Evolutionary conservation across 2,113 vertebrate species (phyloP), one percentile per base, ranked within the genome.

Genomic region (Chaetorhynchus papuensis): DNA sequence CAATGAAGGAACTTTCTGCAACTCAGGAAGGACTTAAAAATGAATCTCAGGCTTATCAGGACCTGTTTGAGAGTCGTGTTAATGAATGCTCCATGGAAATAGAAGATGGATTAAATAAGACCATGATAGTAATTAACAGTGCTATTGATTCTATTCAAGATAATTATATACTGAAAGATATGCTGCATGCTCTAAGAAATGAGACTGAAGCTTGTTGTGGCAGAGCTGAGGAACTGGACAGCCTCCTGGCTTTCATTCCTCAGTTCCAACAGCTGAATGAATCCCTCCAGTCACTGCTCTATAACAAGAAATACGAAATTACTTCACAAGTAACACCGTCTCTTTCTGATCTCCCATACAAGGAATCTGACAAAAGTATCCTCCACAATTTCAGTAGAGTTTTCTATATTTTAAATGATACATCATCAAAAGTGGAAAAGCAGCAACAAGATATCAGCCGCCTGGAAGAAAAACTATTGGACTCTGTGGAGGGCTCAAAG

Each of bases 61-160:
- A 97, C 7, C 37, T 89, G 39, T 97, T 98, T 64, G 96, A 97
- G 68, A 97, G 50, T 47, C 97, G 30, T n/a, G 49, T 98, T 35
- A 92, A 69, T 71, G 97, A 98, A 54, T 98, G 96, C 45, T 96
- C 95, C 44, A 64, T 96, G 71, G 97, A 98, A 96, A 96, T 97
- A 91, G 98, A 98, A 89, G 98, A 98, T 13, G 98, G 98, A 33
- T 90, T 98, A 76, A 98, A 98, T 80, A 98, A 98, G 85, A 98
- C 98, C 41, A 97, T 98, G 97, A 94, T 66, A 27, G 79, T 98
- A 74, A 72, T 98, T 66, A 98, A 98, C 70, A 97, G 78, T 19
- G 98, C 97, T 81, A 83, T 98, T 6, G 98, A 98, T 96, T 98
- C 97, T 60, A 96, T 98, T 90, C 97, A 95, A 44, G 98, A 98